These are phyloP conservation scores for Atopsyche davidsoni DNA, from an alignment of 1,140 invertebrate species.

Conservation along the genomic window DNA sequence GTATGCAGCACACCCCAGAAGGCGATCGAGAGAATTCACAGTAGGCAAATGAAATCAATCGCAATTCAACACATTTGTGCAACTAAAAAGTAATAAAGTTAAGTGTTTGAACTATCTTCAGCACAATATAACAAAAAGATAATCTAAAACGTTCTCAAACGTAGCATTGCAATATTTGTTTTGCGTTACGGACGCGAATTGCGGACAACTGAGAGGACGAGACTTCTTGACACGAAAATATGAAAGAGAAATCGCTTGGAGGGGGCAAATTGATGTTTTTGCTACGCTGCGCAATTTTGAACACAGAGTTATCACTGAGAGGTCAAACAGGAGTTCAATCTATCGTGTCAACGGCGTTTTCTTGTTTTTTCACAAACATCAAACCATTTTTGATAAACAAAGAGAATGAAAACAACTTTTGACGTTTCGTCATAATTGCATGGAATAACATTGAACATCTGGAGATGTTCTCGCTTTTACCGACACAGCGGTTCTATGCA, in stretches of 20 bases:
- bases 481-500: no score
- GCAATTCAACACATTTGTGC: no score
- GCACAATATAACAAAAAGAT: no score
- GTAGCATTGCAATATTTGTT: constrained; percentile 6
- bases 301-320: constrained; percentile 13
- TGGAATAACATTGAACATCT: no score
- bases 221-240: constrained; percentile 14
- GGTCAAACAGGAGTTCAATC: constrained; percentile 18
- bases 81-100: no score
- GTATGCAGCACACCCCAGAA: no score
- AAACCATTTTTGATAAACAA: constrained; percentile 5
- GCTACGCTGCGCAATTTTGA: constrained; percentile 6
- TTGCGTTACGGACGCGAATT: constrained; percentile 3
- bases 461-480: no score
- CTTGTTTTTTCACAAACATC: constrained; percentile 3
- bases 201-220: background rate
- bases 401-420: constrained; percentile 13
- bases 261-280: constrained; percentile 19
- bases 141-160: no score
- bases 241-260: constrained; percentile 26
- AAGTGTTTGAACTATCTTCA: no score
- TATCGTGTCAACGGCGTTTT: constrained; percentile 9
- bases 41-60: no score
- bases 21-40: no score
- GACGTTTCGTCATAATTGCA: constrained; percentile 6